A percentile compares a stretch with the other conserved stretches of the same genome.
Evolutionary conservation across 2,797 vertebrate species (phyloP).

Genomic region (Hydrolagus colliei): DNA sequence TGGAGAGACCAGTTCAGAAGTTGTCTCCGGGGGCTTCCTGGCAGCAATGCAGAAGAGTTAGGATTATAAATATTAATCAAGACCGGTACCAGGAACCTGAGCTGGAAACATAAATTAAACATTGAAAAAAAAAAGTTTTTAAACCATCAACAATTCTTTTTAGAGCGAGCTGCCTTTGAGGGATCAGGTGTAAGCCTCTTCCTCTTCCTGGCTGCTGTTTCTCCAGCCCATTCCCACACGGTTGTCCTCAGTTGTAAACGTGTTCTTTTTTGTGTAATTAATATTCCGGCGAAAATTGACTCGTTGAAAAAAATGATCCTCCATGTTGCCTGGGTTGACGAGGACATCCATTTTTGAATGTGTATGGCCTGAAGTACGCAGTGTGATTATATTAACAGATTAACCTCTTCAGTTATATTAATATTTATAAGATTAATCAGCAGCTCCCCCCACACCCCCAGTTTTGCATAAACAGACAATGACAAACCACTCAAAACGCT

Average conservation of each 20-base stretch:
- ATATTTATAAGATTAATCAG: slow-evolving; percentile 12
- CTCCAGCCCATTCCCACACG: too few relatives aligned
- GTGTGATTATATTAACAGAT: slow-evolving; percentile 17
- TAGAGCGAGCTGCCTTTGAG: background rate
- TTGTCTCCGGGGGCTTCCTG: background rate
- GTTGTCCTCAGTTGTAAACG: background rate
- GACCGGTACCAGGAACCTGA: background rate
- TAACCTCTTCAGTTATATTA: slow-evolving; percentile 24
- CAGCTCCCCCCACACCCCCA: too few relatives aligned
- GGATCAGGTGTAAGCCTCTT: background rate
- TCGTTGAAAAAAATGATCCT: slow-evolving; percentile 3
- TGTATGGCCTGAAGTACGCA: background rate
- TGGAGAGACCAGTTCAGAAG: background rate
- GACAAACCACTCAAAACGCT: too few relatives aligned
- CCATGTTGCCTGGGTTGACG: background rate
- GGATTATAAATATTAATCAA: slow-evolving; percentile 14
- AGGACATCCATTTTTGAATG: slow-evolving; percentile 14
- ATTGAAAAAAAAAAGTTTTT: background rate
- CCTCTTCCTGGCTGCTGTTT: background rate
- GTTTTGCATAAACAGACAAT: too few relatives aligned
- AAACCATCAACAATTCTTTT: slow-evolving; percentile 5
- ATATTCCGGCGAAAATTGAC: background rate
- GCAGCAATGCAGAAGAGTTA: background rate
- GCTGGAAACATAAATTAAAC: background rate
- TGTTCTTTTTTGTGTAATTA: background rate